These are phyloP conservation scores for Percina caprodes DNA, from an alignment of 2,113 vertebrate species.

Conservation along the genomic window DNA sequence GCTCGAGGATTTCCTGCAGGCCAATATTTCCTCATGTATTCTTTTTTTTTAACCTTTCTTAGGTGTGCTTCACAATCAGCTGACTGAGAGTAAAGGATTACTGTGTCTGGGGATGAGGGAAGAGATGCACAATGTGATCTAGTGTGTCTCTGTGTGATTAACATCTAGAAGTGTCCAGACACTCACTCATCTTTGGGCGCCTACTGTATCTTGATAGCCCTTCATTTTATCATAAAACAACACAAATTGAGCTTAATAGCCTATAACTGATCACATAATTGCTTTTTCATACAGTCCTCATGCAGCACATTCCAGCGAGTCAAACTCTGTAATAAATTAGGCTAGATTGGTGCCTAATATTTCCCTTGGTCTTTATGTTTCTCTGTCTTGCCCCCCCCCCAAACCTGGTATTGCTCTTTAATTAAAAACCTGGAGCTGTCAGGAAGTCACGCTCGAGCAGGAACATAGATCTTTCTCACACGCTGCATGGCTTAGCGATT, in stretches of 20 bases:
- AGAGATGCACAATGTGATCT: conserved; percentile 10
- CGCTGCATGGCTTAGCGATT: conserved; percentile 75
- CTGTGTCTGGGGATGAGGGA: conserved; percentile 43
- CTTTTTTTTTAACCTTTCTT: not conserved
- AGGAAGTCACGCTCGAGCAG: conserved; percentile 76
- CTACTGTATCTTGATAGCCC: conserved; percentile 69
- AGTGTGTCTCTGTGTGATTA: conserved; percentile 36
- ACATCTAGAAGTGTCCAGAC: conserved; percentile 18
- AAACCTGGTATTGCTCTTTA: conserved; percentile 70
- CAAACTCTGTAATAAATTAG: conserved; percentile 75
- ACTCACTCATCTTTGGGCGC: conserved; percentile 48
- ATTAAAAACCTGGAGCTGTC: conserved; percentile 80
- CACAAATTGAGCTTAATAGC: conserved; percentile 70
- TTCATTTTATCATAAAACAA: conserved; percentile 67
- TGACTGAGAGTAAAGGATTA: conserved; percentile 23
- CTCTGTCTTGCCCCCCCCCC: not conserved
- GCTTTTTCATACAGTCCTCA: conserved; percentile 55
- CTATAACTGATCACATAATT: conserved; percentile 78
- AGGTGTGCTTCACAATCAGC: not conserved
- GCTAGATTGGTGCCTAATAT: conserved; percentile 48
- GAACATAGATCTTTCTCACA: conserved; percentile 81
- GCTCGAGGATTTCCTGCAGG: not conserved
- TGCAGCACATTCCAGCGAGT: conserved; percentile 71
- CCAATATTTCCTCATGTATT: not conserved
- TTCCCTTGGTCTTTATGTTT: conserved; percentile 47